A percentile compares a stretch with the other conserved stretches of the same genome.
These are phyloP conservation scores for Pipistrellus pygmaeus DNA, from an alignment of 2,797 vertebrate genomes.

Conservation along the genomic window DNA sequence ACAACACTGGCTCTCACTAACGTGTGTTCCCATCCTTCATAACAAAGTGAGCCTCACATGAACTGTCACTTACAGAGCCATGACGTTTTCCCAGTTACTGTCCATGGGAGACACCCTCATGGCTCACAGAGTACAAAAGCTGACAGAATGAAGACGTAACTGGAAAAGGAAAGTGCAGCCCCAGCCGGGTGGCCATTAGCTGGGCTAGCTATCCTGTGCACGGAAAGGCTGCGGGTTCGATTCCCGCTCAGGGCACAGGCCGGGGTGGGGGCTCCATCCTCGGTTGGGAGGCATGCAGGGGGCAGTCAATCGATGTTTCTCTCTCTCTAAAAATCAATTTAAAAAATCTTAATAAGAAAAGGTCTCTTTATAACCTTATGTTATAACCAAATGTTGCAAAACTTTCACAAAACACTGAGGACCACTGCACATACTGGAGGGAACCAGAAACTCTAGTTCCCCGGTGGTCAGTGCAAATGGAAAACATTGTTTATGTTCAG, in stretches of 20 bases:
- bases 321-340: neutral
- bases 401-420: slow-evolving; percentile 56
- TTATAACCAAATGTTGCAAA: slow-evolving; percentile 53
- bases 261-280: neutral
- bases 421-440: slow-evolving; percentile 66
- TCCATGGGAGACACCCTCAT: neutral
- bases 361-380: slow-evolving; percentile 18
- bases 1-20: neutral
- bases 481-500: slow-evolving; percentile 60
- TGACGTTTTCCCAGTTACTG: slow-evolving; percentile 11
- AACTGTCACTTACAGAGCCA: slow-evolving; percentile 30
- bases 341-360: neutral
- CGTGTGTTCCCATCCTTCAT: neutral
- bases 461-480: slow-evolving; percentile 56
- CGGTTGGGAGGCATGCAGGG: neutral
- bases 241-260: neutral
- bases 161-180: neutral
- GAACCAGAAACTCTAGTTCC: slow-evolving; percentile 78
- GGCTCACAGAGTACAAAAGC: slow-evolving; percentile 3
- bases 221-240: no score
- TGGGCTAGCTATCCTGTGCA: no score
- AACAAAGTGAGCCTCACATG: slow-evolving; percentile 25
- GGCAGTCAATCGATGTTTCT: neutral
- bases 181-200: no score
- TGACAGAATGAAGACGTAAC: slow-evolving; percentile 9